These are phyloP conservation scores for Hyphantria cunea DNA, from an alignment of 1,140 invertebrate genomes.

Conservation along the genomic window DNA sequence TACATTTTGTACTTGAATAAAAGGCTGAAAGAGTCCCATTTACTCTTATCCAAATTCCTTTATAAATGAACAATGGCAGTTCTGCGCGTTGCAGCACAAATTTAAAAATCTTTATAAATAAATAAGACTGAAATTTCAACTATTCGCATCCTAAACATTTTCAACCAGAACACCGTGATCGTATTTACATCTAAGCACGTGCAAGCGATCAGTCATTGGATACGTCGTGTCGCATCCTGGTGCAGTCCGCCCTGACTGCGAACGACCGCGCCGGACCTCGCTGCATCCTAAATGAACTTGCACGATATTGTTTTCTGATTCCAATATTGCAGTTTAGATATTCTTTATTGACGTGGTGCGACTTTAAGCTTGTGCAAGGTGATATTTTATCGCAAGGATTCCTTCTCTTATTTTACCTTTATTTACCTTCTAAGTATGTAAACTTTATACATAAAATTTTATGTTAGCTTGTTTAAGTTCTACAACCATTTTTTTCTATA, in stretches of 20 bases:
- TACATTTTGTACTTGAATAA: too few species aligned
- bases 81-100: too few species aligned
- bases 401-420: too few species aligned
- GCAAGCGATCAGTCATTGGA: conserved; percentile 48
- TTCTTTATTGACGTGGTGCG: not conserved
- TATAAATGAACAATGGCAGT: too few species aligned
- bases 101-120: too few species aligned
- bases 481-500: too few species aligned
- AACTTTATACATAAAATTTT: too few species aligned
- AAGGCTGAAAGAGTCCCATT: too few species aligned
- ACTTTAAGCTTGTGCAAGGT: not conserved
- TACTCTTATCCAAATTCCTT: too few species aligned
- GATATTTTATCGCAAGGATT: not conserved
- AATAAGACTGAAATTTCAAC: too few species aligned
- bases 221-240: conserved; percentile 32
- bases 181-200: conserved; percentile 38
- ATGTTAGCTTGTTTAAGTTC: too few species aligned
- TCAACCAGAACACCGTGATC: conserved; percentile 13
- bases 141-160: not conserved
- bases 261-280: conserved; percentile 20
- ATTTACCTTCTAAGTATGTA: too few species aligned
- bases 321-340: not conserved
- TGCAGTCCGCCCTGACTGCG: conserved; percentile 3
- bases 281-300: conserved; percentile 47
- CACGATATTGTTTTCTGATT: conserved; percentile 28